phyloP scores from a whole-genome alignment of 2,888 invertebrate genomes.

The Hydriomena furcata region DNA sequence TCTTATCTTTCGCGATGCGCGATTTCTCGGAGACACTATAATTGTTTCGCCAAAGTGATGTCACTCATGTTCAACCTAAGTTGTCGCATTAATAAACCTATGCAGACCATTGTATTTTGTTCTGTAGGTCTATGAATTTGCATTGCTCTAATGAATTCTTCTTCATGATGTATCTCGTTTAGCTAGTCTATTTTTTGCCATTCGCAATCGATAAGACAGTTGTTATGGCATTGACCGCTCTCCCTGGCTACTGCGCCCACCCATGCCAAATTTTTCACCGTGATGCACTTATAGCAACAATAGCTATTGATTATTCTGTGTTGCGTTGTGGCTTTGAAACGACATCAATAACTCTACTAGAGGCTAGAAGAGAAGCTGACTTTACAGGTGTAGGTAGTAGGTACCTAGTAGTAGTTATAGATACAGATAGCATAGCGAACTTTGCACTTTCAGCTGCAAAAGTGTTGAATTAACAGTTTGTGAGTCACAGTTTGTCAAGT shows the following conservation, averaged over 20 bases:
- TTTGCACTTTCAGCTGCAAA: not conserved
- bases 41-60: not conserved
- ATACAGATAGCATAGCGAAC: not conserved
- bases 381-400: too few species aligned
- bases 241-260: constrained; percentile 3
- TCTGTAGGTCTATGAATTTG: constrained; percentile 3
- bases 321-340: not conserved
- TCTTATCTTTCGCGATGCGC: not conserved
- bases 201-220: constrained; percentile 20
- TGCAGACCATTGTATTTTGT: constrained; percentile 1
- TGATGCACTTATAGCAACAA: not conserved
- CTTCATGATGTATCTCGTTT: constrained; percentile 2
- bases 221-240: constrained; percentile 27
- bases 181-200: constrained; percentile 10
- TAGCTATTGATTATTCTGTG: not conserved
- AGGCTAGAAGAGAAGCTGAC: too few species aligned
- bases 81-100: not conserved
- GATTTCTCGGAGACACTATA: not conserved
- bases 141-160: not conserved
- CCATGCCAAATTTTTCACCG: constrained; percentile 27
- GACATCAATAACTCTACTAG: too few species aligned
- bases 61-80: not conserved
- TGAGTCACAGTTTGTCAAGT: not conserved
- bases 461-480: not conserved
- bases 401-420: too few species aligned